Evolutionary conservation across 2,888 invertebrate species (phyloP), one percentile per base, ranked within the genome.

Genomic region (Lasius fuliginosus): DNA sequence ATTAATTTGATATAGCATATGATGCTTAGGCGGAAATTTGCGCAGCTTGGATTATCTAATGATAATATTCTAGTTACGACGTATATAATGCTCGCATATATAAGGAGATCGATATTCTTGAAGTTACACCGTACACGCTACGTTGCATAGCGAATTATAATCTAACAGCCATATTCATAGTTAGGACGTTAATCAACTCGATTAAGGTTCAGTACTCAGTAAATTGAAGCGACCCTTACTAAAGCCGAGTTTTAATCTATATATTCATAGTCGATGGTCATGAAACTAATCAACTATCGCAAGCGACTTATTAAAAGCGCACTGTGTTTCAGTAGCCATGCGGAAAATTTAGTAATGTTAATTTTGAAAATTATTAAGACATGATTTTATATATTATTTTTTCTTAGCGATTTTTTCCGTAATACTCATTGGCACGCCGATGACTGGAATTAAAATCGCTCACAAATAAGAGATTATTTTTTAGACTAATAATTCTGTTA

Each of bases 131-230:
- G 64, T 53, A n/a, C n/a, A 76, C 27, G 40, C 12, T n/a, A 42
- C 40, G 69, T 40, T 42, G 69, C 40, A 68, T 23, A 65, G 23
- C 6, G 40, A 77, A 68, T 77, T 77, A 77, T 68, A 68, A 27
- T 69, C 40, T 69, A 69, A 77, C 76, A 75, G 64, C 64, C 75
- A 68, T 77, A 77, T 68, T 58, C 77, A 42, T 77, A 77, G 77
- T 77, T 77, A 33, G 77, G 6, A 69, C 30, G 69, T 77, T 77
- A 77, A 69, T 77, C 69, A 77, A 77, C 23, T 69, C 69, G 77
- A 69, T 77, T 77, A 77, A 69, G 69, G 68, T 42, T 42, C 77
- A 68, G 56, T 42, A 49, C n/a, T 53, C 40, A n/a, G 58, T 58
- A 69, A 67, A 42, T 69, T 77, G 56, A 77, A 76, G 53, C 27